A percentile compares a stretch with the other conserved stretches of the same genome.
These are phyloP conservation scores for Ormyrus pomaceus DNA, from an alignment of 2,888 invertebrate species.

Conservation along the genomic window DNA sequence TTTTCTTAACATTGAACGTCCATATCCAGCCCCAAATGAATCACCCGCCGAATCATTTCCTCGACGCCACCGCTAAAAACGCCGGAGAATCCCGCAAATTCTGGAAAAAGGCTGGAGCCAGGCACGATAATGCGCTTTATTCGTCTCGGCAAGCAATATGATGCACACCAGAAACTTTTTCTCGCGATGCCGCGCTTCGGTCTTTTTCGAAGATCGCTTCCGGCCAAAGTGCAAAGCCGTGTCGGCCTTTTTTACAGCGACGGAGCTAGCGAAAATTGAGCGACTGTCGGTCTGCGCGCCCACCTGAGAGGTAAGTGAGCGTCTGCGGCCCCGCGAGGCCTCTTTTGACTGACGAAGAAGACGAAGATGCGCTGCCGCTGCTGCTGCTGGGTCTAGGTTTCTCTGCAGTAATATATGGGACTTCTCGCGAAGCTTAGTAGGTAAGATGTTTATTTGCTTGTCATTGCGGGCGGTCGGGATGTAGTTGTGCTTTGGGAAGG, in stretches of 20 bases:
- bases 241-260: slow-evolving; percentile 61
- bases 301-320: not conserved
- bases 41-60: too few species aligned
- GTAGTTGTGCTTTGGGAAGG: too few species aligned
- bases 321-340: not conserved
- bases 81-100: too few species aligned
- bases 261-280: not conserved
- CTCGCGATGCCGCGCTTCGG: not conserved
- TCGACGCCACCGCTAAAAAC: too few species aligned
- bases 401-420: too few species aligned
- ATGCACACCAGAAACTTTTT: slow-evolving; percentile 15
- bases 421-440: too few species aligned
- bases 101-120: not conserved
- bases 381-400: too few species aligned
- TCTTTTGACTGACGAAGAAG: not conserved
- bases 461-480: too few species aligned
- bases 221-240: slow-evolving; percentile 66
- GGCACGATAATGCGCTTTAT: slow-evolving; percentile 21
- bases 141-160: not conserved
- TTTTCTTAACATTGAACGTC: too few species aligned
- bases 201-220: slow-evolving; percentile 22
- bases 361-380: too few species aligned
- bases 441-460: too few species aligned
- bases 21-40: too few species aligned
- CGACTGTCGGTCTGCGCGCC: not conserved